A percentile compares a stretch with the other conserved stretches of the same genome.
Conservation (phyloP, 2,888 invertebrate species). For the Apamea epomidion region DNA sequence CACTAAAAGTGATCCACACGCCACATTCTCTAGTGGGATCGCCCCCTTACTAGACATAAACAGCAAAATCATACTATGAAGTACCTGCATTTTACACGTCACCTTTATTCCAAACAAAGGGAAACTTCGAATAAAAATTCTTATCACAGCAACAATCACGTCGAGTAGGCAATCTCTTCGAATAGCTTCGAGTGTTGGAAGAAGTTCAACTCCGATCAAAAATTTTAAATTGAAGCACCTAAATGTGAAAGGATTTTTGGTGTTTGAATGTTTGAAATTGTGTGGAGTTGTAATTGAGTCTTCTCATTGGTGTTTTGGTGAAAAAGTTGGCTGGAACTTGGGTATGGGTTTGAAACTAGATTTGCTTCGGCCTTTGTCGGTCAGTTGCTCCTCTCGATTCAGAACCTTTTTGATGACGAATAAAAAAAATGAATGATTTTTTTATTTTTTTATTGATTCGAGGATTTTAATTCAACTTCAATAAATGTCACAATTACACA, state of each 20-base stretch:
- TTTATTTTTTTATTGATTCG: not conserved
- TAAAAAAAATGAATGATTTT: not conserved
- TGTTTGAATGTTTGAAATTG: conserved; percentile 52
- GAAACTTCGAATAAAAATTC: conserved; percentile 75
- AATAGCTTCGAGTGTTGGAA: conserved; percentile 44
- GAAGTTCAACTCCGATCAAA: conserved; percentile 56
- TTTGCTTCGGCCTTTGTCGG: not conserved
- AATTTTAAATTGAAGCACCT: conserved; percentile 52
- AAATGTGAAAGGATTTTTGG: conserved; percentile 51
- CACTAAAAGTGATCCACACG: conserved; percentile 48
- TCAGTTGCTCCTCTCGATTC: not conserved
- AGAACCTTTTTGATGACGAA: not conserved
- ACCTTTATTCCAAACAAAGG: conserved; percentile 72
- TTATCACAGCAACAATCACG: conserved; percentile 73
- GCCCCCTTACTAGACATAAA: conserved; percentile 68
- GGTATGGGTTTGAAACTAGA: not conserved
- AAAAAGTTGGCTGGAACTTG: conserved; percentile 10
- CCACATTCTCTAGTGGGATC: conserved; percentile 30
- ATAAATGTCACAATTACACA: not conserved
- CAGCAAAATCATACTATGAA: conserved; percentile 73
- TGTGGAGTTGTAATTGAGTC: conserved; percentile 45
- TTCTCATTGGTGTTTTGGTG: conserved; percentile 31
- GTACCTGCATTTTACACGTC: conserved; percentile 76
- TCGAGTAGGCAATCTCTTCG: conserved; percentile 63
- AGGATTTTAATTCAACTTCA: not conserved